Base-by-base conservation (phyloP, 1,140 invertebrate genomes). In the Mamestra configurata region DNA sequence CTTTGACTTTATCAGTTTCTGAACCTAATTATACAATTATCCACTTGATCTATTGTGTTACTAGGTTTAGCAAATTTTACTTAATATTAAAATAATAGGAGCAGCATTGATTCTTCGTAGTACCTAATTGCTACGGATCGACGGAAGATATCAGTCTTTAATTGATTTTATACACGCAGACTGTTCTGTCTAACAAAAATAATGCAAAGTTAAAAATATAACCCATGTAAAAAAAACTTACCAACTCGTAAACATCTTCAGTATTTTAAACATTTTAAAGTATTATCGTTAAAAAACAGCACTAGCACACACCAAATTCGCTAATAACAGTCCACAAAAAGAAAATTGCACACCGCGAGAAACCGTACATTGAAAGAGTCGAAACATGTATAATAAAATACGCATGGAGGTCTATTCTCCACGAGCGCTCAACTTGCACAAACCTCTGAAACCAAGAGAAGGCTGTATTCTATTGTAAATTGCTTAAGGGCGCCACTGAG, bases 381-480 rank as follows among this genome's bases (percentile, higher is more conserved):
- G 22, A 24, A 57, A 57, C 55, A 31, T 59, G n/a, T 57, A 27
- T 11, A 4, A 24, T 57, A 57, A n/a, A 40, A n/a, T n/a, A 71
- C 40, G 51, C 55, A 76, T 22, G 77, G 77, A 82, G 77, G 81
- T 76, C 71, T 76, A 51, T 82, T 31, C 71, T 55, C 55, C 43
- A 31, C 77, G 77, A 82, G 49, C 66, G 77, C 70, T 71, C 53
- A 76, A 71, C 77, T 77, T 77, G 18, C 53, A 79, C 77, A 82
- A 82, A 77, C 71, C 81, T 77, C 81, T 77, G 72, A 79, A 82
- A 71, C 37, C 18, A 40, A 76, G 43, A 59, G 81, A 61, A 82
- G 72, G 72, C 66, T 82, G 59, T 82, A 76, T 81, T 79, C 46
- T 61, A 81, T 79, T 78, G 70, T 59, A 43, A 79, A 81, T 66